Base-by-base conservation (phyloP, 2,888 invertebrate genomes). In the Julus scandinavius region DNA sequence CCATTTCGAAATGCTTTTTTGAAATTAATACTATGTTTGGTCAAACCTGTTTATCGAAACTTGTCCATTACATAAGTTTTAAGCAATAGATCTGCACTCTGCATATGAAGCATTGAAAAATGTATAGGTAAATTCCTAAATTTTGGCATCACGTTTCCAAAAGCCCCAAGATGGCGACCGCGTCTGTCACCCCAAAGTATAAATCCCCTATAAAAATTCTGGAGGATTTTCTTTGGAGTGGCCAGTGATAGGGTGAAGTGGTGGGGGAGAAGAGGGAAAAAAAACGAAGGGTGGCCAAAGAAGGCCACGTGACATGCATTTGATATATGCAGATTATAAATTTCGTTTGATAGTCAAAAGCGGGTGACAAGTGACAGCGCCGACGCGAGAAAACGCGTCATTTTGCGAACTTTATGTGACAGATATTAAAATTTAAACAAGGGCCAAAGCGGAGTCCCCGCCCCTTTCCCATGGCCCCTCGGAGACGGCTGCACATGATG, bases 261-360 rank as follows among this genome's bases (percentile, higher is more conserved):
- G 63, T 15, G n/a, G n/a, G 6, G n/a, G 63, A 9, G 38, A 84
- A n/a, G 20, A n/a, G 40, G 20, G 20, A n/a, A 40, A 83, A 83
- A 83, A 20, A 83, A 20, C 45, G 45, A 45, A 45, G 45, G 45
- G 45, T 45, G 45, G 5, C 83, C 40, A 20, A 84, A 84, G 38
- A 38, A 40, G 17, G 84, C 45, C 84, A 38, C 84, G 84, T 84
- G 84, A 84, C 84, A 84, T 17, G 45, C 84, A 38, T 49, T 15
- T 86, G 86, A 86, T 86, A 86, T 86, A 86, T 86, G 86, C 86
- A 86, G 49, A 86, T 86, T 86, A 49, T 86, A 86, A 86, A 86
- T 86, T 50, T 50, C 86, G 86, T 86, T 49, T 86, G 86, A 86
- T 86, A 86, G 86, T 86, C 40, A 86, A 86, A 86, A n/a, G 45